phyloP scores from a whole-genome alignment of 2,113 vertebrate species.

The Opisthocomus hoazin region DNA sequence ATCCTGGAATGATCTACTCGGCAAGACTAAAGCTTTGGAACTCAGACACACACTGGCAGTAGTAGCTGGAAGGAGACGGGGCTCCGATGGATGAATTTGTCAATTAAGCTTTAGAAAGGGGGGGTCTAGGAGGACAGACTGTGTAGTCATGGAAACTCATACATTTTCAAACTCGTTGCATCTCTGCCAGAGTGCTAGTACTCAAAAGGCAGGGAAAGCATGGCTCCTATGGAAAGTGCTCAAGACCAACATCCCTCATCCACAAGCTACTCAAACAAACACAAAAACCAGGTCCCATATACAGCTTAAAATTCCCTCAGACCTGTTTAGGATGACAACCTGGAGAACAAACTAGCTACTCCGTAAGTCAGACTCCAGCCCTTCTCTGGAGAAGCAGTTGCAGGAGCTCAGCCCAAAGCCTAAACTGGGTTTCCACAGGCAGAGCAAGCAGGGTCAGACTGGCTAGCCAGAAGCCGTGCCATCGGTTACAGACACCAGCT shows the following conservation, averaged over 20 bases:
- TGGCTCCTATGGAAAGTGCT: neutral
- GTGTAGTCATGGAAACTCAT: neutral
- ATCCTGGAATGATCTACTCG: neutral
- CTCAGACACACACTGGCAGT: neutral
- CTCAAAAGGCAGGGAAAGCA: neutral
- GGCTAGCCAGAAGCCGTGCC: neutral
- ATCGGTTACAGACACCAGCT: neutral
- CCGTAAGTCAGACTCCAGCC: neutral
- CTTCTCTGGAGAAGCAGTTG: neutral
- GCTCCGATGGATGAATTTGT: neutral
- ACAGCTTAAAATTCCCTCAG: neutral
- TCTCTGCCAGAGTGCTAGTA: neutral
- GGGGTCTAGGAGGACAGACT: neutral
- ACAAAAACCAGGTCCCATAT: neutral
- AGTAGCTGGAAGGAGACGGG: neutral
- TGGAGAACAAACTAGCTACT: neutral
- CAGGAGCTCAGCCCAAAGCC: neutral
- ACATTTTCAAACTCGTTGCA: neutral
- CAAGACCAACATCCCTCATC: neutral
- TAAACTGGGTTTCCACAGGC: neutral
- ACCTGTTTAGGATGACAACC: neutral
- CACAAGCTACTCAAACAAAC: neutral
- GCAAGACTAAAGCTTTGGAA: neutral
- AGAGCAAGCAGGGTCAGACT: rapidly evolving
- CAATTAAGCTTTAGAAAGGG: neutral